Conservation (phyloP, 2,113 vertebrate genomes). For the Crotalus viridis region DNA sequence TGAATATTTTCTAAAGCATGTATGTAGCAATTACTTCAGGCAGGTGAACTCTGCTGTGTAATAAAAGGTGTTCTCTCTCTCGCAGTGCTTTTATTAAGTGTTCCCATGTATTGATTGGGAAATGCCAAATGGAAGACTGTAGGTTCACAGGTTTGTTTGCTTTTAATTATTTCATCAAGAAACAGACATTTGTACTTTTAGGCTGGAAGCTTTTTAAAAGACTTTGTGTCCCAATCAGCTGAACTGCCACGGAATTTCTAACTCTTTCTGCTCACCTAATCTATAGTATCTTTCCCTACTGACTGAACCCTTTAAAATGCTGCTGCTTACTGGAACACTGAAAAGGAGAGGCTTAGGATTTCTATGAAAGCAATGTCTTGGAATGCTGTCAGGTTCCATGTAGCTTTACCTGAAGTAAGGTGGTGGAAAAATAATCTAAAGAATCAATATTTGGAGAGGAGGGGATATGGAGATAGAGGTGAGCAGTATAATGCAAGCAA, state of each 20-base stretch:
- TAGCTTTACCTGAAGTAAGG: not conserved
- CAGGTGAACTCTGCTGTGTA: constrained; percentile 48
- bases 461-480: not conserved
- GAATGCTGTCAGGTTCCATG: not conserved
- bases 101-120: constrained; percentile 9
- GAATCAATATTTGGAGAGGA: not conserved
- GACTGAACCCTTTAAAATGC: not conserved
- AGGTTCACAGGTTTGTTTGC: constrained; percentile 51
- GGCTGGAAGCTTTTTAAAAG: constrained; percentile 27
- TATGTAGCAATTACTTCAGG: constrained; percentile 55
- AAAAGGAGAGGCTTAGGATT: not conserved
- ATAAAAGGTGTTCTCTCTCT: not conserved
- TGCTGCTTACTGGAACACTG: not conserved
- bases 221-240: constrained; percentile 18
- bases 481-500: not conserved
- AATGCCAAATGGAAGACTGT: constrained; percentile 31
- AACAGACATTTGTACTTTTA: constrained; percentile 35
- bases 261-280: not conserved
- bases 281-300: not conserved
- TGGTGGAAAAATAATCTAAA: not conserved
- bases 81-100: not conserved
- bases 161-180: constrained; percentile 48
- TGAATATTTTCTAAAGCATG: constrained; percentile 62
- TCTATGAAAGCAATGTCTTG: not conserved
- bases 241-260: not conserved